phyloP scores from a whole-genome alignment of 1,140 invertebrate genomes.

The Littorina saxatilis region DNA sequence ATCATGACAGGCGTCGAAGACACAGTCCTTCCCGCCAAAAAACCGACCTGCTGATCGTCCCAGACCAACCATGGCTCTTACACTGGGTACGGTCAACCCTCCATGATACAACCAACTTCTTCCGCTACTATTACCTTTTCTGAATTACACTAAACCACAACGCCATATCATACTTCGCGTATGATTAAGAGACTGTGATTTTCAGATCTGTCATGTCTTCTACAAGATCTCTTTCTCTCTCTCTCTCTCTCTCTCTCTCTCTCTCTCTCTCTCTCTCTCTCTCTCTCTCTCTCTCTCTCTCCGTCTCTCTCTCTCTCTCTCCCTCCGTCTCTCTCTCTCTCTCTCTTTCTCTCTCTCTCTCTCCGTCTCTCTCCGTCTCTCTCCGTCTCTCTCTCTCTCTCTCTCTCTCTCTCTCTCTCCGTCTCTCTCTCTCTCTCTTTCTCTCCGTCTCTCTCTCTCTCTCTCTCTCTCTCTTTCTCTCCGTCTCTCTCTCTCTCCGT shows the following conservation, averaged over 20 bases:
- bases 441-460: background rate
- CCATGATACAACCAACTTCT: no score
- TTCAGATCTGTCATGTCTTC: background rate
- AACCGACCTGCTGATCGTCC: no score
- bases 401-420: background rate
- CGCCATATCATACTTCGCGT: no score
- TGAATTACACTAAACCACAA: no score
- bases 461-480: conserved; percentile 8
- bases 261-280: conserved; percentile 15
- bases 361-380: background rate
- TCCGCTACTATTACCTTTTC: no score
- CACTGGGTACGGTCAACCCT: no score
- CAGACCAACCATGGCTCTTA: no score
- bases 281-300: conserved; percentile 8
- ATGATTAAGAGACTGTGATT: no score
- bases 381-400: background rate
- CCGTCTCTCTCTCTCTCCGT: background rate
- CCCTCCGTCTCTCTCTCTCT: background rate
- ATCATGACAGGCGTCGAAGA: no score
- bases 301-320: background rate
- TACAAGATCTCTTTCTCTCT: background rate
- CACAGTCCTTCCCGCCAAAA: no score
- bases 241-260: background rate
- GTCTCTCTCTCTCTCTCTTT: background rate
- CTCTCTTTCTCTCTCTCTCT: background rate